A percentile compares a stretch with the other conserved stretches of the same genome.
These are phyloP conservation scores for Scophthalmus maximus DNA, from an alignment of 2,113 vertebrate species.

Conservation along the genomic window DNA sequence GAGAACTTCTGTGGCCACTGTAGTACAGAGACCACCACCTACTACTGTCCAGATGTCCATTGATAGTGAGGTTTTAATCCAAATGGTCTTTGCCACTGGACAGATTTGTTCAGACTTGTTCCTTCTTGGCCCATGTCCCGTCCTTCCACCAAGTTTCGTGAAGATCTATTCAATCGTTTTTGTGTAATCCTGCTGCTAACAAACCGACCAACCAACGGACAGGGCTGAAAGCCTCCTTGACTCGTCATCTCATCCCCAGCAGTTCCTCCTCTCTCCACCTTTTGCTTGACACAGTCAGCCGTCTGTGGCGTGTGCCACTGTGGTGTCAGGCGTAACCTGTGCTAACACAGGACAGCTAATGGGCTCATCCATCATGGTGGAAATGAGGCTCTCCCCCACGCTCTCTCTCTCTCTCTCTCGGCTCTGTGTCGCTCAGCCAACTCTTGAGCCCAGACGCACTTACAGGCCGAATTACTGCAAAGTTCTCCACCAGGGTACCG, in stretches of 20 bases:
- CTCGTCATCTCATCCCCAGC: slow-evolving; percentile 10
- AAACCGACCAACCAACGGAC: no score
- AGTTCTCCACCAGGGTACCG: slow-evolving; percentile 66
- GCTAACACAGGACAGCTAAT: slow-evolving; percentile 68
- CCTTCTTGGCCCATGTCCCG: no score
- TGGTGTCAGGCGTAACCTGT: slow-evolving; percentile 69
- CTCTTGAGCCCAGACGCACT: slow-evolving; percentile 53
- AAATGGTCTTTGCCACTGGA: no score
- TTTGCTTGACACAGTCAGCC: slow-evolving; percentile 2
- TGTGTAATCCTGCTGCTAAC: no score
- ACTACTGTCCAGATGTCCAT: no score
- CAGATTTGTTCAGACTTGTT: no score
- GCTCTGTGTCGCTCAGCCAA: slow-evolving; percentile 33
- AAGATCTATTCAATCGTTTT: no score
- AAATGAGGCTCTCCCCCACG: slow-evolving; percentile 58
- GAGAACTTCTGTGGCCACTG: no score
- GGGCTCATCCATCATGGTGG: slow-evolving; percentile 75
- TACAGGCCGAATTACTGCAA: slow-evolving; percentile 54
- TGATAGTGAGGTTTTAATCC: no score
- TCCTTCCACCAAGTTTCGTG: no score
- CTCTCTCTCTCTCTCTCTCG: slow-evolving; percentile 20
- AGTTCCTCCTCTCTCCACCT: slow-evolving; percentile 2
- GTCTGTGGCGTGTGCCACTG: slow-evolving; percentile 34
- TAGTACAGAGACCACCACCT: no score
- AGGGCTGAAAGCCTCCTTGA: no score